Evolutionary conservation across 2,113 vertebrate species (phyloP).

Genomic region (Dascyllus trimaculatus): DNA sequence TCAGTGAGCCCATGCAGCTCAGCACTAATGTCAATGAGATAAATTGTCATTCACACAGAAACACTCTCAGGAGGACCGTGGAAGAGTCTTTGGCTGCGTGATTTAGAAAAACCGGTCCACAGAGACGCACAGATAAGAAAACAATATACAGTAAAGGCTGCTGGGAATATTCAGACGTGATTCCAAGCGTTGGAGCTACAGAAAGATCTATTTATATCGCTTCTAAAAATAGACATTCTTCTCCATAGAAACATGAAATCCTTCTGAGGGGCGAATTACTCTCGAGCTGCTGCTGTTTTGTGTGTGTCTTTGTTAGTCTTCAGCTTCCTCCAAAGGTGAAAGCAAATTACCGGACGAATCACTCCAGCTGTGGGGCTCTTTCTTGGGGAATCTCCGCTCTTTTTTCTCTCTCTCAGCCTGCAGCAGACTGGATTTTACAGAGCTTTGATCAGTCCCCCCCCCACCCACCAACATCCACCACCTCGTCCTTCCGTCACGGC

Average conservation of each 20-base stretch:
- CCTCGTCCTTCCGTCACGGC: constrained; percentile 26
- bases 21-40: constrained; percentile 51
- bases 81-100: neutral
- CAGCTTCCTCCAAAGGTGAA: constrained; percentile 47
- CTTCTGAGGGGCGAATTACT: constrained; percentile 65
- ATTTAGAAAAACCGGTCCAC: constrained; percentile 1
- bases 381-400: constrained; percentile 63
- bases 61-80: neutral
- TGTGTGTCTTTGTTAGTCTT: constrained; percentile 26
- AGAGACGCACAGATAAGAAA: constrained; percentile 8
- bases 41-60: constrained; percentile 24
- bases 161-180: constrained; percentile 58
- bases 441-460: constrained; percentile 52
- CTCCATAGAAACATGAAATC: constrained; percentile 83
- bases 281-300: constrained; percentile 42
- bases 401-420: constrained; percentile 14
- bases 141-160: constrained; percentile 38
- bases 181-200: constrained; percentile 64
- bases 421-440: constrained; percentile 64
- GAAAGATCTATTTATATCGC: constrained; percentile 78
- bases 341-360: constrained; percentile 51
- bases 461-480: constrained; percentile 1
- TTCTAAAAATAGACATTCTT: constrained; percentile 81
- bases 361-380: constrained; percentile 53
- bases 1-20: constrained; percentile 16